These are phyloP conservation scores for Sminthurinus signatus DNA, from an alignment of 1,140 invertebrate genomes.

Conservation along the genomic window DNA sequence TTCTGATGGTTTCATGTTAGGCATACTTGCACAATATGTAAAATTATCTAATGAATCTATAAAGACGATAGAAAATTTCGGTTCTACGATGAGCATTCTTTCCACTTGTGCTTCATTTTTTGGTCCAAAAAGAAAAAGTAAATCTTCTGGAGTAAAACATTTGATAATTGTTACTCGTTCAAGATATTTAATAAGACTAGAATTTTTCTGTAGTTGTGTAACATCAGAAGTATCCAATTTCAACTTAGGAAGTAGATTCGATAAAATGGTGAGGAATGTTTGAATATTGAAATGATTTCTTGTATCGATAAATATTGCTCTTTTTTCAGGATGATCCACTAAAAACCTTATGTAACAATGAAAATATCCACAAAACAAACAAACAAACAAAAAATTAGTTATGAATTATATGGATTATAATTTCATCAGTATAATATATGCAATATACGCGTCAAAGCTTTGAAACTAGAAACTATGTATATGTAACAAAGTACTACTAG, in stretches of 20 bases:
- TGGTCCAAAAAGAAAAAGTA: not conserved
- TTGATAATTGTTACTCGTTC: not conserved
- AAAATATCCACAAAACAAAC: no score
- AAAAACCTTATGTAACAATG: not conserved
- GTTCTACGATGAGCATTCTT: not conserved
- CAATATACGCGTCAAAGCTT: not conserved
- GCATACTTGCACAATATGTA: not conserved
- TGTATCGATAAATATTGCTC: conserved; percentile 7
- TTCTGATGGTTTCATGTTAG: not conserved
- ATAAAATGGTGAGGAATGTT: not conserved
- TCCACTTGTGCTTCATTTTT: not conserved
- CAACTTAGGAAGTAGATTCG: not conserved
- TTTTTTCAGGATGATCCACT: not conserved
- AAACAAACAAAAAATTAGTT: not conserved
- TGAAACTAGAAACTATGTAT: no score
- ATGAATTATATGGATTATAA: not conserved
- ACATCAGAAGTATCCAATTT: not conserved
- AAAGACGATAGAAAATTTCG: not conserved
- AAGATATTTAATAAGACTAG: not conserved
- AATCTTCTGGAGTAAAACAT: not conserved
- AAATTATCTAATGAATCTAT: conserved; percentile 5
- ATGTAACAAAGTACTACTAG: no score
- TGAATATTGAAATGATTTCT: not conserved
- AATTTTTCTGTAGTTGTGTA: not conserved
- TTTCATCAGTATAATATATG: not conserved